Percentiles rank a stretch among this genome's conserved stretches.
Conservation (phyloP, 2,113 vertebrate genomes). For the Dipodomys spectabilis region DNA sequence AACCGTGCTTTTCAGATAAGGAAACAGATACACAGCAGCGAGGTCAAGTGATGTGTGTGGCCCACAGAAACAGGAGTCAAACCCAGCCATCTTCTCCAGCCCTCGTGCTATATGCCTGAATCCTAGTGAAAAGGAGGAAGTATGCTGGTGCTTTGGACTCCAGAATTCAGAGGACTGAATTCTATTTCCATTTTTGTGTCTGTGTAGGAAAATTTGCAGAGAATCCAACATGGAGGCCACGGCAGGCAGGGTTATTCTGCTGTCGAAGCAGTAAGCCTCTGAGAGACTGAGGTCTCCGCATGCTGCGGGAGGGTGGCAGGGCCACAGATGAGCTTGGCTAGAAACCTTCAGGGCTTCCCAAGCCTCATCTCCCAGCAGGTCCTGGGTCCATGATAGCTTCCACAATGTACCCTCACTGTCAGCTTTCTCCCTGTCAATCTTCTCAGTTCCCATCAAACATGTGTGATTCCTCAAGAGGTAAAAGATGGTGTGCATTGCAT, state of each 20-base stretch:
- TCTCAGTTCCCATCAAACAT: not conserved
- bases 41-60: not conserved
- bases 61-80: constrained; percentile 12
- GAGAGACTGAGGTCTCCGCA: not conserved
- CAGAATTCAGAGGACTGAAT: not conserved
- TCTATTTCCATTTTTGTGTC: not conserved
- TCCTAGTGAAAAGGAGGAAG: not conserved
- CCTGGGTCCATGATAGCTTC: not conserved
- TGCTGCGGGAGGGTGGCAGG: not conserved
- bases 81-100: not conserved
- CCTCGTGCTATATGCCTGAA: not conserved
- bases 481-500: not conserved
- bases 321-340: not conserved
- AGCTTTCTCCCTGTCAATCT: not conserved
- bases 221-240: too few relatives aligned
- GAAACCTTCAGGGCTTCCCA: not conserved
- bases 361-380: not conserved
- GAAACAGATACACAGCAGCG: not conserved
- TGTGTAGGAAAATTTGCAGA: not conserved
- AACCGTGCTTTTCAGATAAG: constrained; percentile 31
- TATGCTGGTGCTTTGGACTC: not conserved
- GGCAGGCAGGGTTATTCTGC: not conserved
- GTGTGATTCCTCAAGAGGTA: not conserved
- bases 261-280: not conserved
- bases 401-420: too few relatives aligned